Evolutionary conservation across 2,113 vertebrate genomes (phyloP), one percentile per base, ranked within the genome.

Genomic region (Lichenostomus cassidix): DNA sequence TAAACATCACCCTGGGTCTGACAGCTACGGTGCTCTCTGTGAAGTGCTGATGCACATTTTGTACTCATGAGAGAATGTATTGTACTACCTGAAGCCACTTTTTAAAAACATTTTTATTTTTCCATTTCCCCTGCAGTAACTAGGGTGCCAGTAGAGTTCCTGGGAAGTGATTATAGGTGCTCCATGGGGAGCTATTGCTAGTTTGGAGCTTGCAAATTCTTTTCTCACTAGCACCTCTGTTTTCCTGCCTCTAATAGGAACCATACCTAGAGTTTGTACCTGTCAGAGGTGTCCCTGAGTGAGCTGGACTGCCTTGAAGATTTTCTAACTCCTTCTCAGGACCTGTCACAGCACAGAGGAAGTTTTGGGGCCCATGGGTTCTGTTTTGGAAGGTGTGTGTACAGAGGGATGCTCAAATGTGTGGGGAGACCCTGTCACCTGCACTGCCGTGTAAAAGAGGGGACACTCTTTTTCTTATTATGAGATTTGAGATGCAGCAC

Each of bases 1-100:
- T 85, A 85, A 85, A 53, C 82, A 77, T 94, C 95, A 95, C 24
- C 84, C 70, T 56, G 49, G 29, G 44, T 92, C 87, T 91, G 76
- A 83, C 8, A n/a, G 44, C 75, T 94, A 75, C 1, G 0, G 41
- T 4, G 1, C 41, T 85, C 15, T 56, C 69, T 85, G 77, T 92
- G 94, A 95, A 96, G 84, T 80, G 81, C 85, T 94, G 90, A 94
- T 92, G 84, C 33, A 41, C 0, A 12, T 83, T 89, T 83, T 69
- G 49, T 70, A 37, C 63, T 90, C 0, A 1, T 81, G 74, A 84
- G 76, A 83, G 73, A 90, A 86, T 52, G 27, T 42, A 29, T 62
- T 24, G 28, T 7, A 18, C 18, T 62, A 35, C 46, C 14, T 91
- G 64, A 69, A 91, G 27, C 29, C 41, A 14, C n/a, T 35, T 23